Evolutionary conservation across 2,113 vertebrate species (phyloP), one percentile per base, ranked within the genome.

Genomic region (Amia ocellicauda): DNA sequence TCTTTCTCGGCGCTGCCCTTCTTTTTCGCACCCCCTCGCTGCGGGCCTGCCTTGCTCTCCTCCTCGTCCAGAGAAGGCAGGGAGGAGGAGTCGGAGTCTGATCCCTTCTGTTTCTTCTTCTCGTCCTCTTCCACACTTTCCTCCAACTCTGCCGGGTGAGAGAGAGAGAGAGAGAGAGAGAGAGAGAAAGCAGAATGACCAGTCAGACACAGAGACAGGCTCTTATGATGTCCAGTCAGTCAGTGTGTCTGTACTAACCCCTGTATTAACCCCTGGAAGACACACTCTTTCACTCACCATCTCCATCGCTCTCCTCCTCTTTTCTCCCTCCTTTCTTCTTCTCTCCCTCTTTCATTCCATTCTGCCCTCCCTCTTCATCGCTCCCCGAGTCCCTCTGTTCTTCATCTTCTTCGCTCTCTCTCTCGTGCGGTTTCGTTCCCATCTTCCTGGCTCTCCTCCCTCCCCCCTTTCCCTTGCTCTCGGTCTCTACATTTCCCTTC

Each of bases 1-100:
- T 52, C 76, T 16, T 29, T 67, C 3, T 10, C 5, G 31, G 11
- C 31, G 31, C 55, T 66, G 16, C 20, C 47, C 17, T 1, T 16
- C 47, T 50, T 4, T 3, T 7, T 17, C 47, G 4, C 2, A 10
- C 31, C 10, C 31, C 5, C 31, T 10, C 31, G 31, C 31, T 36
- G 31, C 31, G 5, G 5, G 31, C 31, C 64, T 70, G 71, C 56
- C 61, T 13, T 2, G 43, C 9, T 0, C 76, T 71, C 52, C 23
- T 50, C 73, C 2, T 84, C 85, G 0, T 87, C 80, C 69, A 85
- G 20, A 57, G 86, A 88, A 2, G 69, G 62, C 11, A 84, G 76
- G 41, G 83, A 85, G 1, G 81, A 85, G 7, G 80, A 84, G 75
- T 88, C 84, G 0, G 8, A 52, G 36, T 36, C 42, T 5, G 61